Conservation (phyloP, 2,113 vertebrate genomes). For the Bothrops jararaca region DNA sequence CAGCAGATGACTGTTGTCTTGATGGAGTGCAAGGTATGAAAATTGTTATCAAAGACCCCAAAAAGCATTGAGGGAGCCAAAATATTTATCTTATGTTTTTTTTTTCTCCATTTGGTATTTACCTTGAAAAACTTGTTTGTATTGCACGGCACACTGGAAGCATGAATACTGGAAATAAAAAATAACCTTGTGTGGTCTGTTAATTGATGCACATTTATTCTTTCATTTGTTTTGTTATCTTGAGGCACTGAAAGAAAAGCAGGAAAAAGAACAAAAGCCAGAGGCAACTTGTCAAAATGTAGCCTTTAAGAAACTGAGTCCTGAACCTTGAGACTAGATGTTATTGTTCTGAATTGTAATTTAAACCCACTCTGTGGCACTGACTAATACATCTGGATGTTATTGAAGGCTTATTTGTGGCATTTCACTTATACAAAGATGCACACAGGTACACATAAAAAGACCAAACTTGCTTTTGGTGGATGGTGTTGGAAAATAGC, state of each 20-base stretch:
- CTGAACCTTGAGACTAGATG: neutral
- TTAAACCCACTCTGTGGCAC: constrained; percentile 6
- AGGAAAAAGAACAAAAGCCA: neutral
- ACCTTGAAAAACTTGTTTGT: neutral
- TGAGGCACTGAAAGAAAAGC: neutral
- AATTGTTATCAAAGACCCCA: neutral
- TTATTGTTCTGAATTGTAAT: constrained; percentile 23
- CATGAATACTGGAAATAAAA: neutral
- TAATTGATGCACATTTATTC: neutral
- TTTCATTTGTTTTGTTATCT: neutral
- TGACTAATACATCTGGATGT: neutral
- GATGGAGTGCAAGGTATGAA: constrained; percentile 18
- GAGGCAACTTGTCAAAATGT: neutral
- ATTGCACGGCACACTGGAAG: neutral
- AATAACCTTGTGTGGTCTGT: neutral
- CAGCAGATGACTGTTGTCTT: neutral
- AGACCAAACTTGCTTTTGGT: neutral
- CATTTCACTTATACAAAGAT: neutral
- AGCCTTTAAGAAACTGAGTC: neutral
- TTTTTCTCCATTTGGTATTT: neutral
- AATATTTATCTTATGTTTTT: constrained; percentile 5
- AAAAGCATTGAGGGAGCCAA: neutral
- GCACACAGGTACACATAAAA: neutral
- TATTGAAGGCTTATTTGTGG: neutral
- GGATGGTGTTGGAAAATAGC: neutral